These are phyloP conservation scores for Macrotrachela quadricornifera DNA, from an alignment of 1,140 invertebrate genomes.

Conservation along the genomic window DNA sequence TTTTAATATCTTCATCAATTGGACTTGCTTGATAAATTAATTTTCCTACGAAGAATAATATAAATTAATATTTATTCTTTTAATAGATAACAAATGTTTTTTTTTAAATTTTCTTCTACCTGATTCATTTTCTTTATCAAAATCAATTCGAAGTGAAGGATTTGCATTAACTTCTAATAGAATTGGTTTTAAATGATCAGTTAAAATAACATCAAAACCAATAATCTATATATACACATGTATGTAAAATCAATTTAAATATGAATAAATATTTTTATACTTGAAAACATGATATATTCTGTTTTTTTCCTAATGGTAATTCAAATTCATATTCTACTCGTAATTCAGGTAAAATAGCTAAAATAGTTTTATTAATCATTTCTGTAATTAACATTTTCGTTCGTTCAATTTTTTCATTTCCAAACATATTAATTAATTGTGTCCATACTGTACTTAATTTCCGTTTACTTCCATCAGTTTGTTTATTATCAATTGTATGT, in stretches of 20 bases:
- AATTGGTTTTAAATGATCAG: conserved; percentile 57
- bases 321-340: conserved; percentile 20
- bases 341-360: conserved; percentile 33
- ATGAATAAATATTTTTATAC: no score
- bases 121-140: conserved; percentile 19
- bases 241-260: no score
- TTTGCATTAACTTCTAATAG: conserved; percentile 51
- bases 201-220: conserved; percentile 63
- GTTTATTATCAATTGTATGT: conserved; percentile 20
- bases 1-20: conserved; percentile 27
- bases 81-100: no score
- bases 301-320: not conserved
- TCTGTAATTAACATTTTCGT: conserved; percentile 31
- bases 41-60: conserved; percentile 10
- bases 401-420: conserved; percentile 10
- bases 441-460: conserved; percentile 30
- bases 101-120: conserved; percentile 3
- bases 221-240: conserved; percentile 71
- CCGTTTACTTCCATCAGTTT: conserved; percentile 29
- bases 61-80: no score
- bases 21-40: conserved; percentile 16
- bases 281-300: no score
- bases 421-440: not conserved
- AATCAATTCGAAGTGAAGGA: conserved; percentile 32
- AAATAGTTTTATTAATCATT: conserved; percentile 33